These are phyloP conservation scores for Anisognathus igniventris DNA, from an alignment of 2,797 vertebrate genomes.

Conservation along the genomic window DNA sequence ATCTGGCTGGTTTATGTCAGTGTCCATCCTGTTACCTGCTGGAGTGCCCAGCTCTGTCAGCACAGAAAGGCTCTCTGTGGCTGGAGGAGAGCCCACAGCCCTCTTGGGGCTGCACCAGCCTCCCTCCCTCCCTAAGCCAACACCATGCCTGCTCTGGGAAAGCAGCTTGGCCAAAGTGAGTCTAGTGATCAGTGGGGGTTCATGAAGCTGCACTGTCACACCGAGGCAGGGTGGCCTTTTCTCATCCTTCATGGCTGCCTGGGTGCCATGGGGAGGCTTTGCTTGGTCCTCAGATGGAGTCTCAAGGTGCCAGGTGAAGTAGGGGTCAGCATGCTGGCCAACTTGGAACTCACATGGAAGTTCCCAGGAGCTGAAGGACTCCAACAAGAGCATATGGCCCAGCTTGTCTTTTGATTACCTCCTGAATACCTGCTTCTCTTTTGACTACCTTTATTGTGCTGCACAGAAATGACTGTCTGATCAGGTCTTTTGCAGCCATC, in stretches of 20 bases:
- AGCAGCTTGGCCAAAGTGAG: background rate
- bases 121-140: background rate
- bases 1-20: background rate
- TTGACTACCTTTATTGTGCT: background rate
- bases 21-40: background rate
- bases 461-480: background rate
- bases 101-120: background rate
- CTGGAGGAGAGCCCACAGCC: background rate
- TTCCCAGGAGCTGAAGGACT: background rate
- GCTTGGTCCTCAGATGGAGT: background rate
- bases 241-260: background rate
- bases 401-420: background rate
- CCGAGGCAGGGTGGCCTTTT: background rate
- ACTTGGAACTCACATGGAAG: background rate
- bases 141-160: background rate
- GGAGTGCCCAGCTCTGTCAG: background rate
- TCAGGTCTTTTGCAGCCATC: background rate
- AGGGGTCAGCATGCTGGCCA: background rate
- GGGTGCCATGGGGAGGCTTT: background rate
- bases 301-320: background rate
- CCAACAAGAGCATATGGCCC: accelerated
- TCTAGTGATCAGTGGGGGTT: accelerated
- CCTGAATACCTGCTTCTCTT: background rate
- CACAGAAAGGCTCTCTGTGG: background rate
- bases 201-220: background rate